These are phyloP conservation scores for Pedionomus torquatus DNA, from an alignment of 2,113 vertebrate species.

Conservation along the genomic window DNA sequence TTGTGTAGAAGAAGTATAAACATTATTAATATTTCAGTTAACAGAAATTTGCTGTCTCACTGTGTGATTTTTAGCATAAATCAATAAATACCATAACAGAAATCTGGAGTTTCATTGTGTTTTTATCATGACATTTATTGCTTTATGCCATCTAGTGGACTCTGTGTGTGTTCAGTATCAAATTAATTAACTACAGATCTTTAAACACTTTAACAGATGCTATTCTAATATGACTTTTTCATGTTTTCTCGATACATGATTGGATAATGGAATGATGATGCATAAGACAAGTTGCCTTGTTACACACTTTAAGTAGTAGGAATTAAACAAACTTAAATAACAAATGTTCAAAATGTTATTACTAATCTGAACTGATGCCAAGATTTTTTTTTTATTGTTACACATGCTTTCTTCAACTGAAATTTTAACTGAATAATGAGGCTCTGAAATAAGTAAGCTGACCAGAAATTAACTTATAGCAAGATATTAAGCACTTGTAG, in stretches of 20 bases:
- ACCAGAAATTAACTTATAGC: constrained; percentile 25
- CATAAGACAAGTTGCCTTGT: constrained; percentile 55
- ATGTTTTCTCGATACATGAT: constrained; percentile 42
- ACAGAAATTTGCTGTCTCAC: neutral
- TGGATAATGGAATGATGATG: constrained; percentile 53
- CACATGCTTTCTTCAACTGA: constrained; percentile 71
- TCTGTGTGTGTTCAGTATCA: neutral
- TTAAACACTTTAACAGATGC: constrained; percentile 20
- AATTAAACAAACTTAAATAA: constrained; percentile 77
- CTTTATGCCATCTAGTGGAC: constrained; percentile 68
- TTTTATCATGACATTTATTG: constrained; percentile 20
- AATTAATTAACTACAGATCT: neutral
- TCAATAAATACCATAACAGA: neutral
- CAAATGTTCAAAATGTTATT: constrained; percentile 75
- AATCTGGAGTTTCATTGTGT: neutral
- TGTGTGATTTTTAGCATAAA: neutral
- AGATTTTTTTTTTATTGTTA: constrained; percentile 54
- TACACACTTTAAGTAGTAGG: constrained; percentile 59
- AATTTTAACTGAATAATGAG: constrained; percentile 73
- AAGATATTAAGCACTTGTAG: neutral
- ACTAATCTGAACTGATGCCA: constrained; percentile 69
- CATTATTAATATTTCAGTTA: neutral
- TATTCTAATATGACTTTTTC: constrained; percentile 49
- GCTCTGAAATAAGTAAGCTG: constrained; percentile 58
- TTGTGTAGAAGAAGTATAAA: neutral